Conservation (phyloP, 1,140 invertebrate species). For the Ips typographus region DNA sequence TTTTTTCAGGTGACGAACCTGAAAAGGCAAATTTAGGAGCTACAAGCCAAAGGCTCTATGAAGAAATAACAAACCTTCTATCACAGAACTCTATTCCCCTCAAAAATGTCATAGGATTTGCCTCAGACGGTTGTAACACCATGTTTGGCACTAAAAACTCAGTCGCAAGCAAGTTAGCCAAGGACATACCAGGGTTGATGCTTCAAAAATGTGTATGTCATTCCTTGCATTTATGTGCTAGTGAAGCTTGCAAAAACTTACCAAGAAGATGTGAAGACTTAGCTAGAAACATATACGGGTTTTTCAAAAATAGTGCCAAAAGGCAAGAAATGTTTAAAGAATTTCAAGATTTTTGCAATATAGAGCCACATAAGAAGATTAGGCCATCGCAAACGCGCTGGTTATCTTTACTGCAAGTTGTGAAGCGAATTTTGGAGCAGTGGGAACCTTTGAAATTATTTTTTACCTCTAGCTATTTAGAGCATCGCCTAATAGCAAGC, state of each 20-base stretch:
- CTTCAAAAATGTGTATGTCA: too few relatives aligned
- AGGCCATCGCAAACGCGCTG: conserved; percentile 34
- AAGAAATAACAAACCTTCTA: too few relatives aligned
- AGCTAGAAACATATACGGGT: background rate
- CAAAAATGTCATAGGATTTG: too few relatives aligned
- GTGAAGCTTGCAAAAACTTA: background rate
- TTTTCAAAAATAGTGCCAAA: too few relatives aligned
- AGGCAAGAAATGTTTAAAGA: conserved; percentile 27
- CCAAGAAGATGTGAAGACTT: conserved; percentile 3
- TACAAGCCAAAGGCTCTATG: background rate
- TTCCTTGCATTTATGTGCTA: too few relatives aligned
- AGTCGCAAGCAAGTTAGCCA: too few relatives aligned
- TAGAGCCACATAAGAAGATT: conserved; percentile 40
- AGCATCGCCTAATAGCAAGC: too few relatives aligned
- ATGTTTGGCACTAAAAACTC: too few relatives aligned
- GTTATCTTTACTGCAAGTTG: conserved; percentile 26
- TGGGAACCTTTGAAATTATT: conserved; percentile 27
- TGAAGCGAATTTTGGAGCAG: conserved; percentile 31
- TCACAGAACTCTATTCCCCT: too few relatives aligned
- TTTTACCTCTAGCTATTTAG: conserved; percentile 5
- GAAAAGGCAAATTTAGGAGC: background rate
- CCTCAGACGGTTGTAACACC: too few relatives aligned
- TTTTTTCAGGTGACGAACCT: too few relatives aligned
- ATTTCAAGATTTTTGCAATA: conserved; percentile 41
- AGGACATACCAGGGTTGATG: too few relatives aligned